Conservation (phyloP, 2,113 vertebrate genomes). For the Pontoporia blainvillei region DNA sequence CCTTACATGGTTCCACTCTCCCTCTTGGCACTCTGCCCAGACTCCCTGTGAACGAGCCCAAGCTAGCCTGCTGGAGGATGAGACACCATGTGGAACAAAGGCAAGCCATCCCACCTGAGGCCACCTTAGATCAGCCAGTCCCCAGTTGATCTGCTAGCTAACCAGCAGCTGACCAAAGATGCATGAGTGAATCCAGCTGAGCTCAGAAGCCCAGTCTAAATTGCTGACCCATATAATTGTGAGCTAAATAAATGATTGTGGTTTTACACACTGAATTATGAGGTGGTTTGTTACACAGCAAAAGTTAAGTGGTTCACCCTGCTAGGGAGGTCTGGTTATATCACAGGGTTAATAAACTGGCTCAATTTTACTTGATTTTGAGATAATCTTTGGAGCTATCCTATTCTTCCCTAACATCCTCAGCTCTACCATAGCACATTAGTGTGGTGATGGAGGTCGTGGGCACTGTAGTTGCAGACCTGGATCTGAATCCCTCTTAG, state of each 20-base stretch:
- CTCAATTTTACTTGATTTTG: not conserved
- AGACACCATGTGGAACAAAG: not conserved
- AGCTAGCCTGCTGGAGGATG: not conserved
- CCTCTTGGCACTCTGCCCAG: not conserved
- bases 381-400: not conserved
- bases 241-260: conserved; percentile 17
- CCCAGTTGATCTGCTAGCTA: not conserved
- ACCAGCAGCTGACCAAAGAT: not conserved
- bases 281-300: not conserved
- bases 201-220: not conserved
- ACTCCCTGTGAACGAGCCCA: not conserved
- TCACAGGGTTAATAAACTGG: not conserved
- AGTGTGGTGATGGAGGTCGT: not conserved
- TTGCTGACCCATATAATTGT: not conserved
- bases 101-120: not conserved
- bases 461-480: not conserved
- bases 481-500: not conserved
- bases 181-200: not conserved
- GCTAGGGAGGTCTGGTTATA: not conserved
- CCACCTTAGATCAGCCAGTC: not conserved
- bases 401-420: not conserved
- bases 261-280: conserved; percentile 27
- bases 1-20: not conserved
- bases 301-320: not conserved
- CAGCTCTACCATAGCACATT: not conserved